Percentiles rank a stretch among this genome's conserved stretches.
Evolutionary conservation across 1,140 invertebrate species (phyloP).

Genomic region (Dolichoris vasculosae): DNA sequence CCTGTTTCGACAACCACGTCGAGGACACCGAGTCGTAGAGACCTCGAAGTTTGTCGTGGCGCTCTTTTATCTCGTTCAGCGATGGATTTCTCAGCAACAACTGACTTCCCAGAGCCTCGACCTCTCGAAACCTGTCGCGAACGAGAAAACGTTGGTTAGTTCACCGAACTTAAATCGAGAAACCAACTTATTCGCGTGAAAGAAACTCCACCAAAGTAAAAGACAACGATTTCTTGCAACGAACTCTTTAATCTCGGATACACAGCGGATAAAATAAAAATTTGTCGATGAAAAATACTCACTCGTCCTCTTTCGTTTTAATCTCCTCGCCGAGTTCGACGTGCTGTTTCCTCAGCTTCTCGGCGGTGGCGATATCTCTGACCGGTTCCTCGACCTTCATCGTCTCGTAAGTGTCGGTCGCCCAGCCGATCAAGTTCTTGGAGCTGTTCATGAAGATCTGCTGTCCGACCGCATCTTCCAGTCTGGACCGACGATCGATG

Average conservation of each 20-base stretch:
- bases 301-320: slow-evolving; percentile 91
- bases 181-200: too few species aligned
- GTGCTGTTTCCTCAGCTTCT: slow-evolving; percentile 92
- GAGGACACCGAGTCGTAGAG: slow-evolving; percentile 84
- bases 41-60: slow-evolving; percentile 82
- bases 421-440: slow-evolving; percentile 87
- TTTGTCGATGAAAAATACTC: too few species aligned
- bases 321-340: slow-evolving; percentile 94
- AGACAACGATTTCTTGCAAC: too few species aligned
- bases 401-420: slow-evolving; percentile 84
- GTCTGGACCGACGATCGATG: slow-evolving; percentile 82
- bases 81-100: slow-evolving; percentile 82
- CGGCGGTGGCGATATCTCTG: slow-evolving; percentile 92
- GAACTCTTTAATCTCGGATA: too few species aligned
- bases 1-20: slow-evolving; percentile 87
- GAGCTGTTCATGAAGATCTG: slow-evolving; percentile 94
- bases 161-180: too few species aligned
- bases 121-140: slow-evolving; percentile 80
- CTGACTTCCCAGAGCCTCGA: slow-evolving; percentile 85
- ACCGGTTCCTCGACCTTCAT: slow-evolving; percentile 89
- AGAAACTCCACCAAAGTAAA: too few species aligned
- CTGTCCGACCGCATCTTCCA: slow-evolving; percentile 95
- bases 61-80: slow-evolving; percentile 81
- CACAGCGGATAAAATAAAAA: too few species aligned
- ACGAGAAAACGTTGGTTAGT: not conserved